Percentiles rank a stretch among this genome's conserved stretches.
phyloP scores from a whole-genome alignment of 2,797 vertebrate genomes.

The Acropternis orthonyx region DNA sequence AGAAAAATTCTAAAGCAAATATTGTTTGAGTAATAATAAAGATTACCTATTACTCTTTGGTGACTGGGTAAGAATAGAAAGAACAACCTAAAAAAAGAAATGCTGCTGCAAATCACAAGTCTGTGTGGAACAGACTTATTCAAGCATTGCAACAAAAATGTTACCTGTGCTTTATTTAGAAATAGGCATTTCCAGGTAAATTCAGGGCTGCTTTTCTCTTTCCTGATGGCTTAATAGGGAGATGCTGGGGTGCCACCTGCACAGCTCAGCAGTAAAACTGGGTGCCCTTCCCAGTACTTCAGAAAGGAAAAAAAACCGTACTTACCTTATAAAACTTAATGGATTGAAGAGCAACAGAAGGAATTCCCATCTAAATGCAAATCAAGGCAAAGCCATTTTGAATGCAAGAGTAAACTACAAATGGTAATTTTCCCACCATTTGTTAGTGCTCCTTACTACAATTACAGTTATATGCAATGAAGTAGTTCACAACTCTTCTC shows the following conservation, averaged over 20 bases:
- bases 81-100: background rate
- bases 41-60: background rate
- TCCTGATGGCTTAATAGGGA: background rate
- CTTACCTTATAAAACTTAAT: constrained; percentile 59
- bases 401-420: constrained; percentile 53
- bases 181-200: background rate
- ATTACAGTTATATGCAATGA: constrained; percentile 4
- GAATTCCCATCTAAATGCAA: constrained; percentile 83
- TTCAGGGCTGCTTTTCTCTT: background rate
- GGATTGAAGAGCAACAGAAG: constrained; percentile 64
- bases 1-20: background rate
- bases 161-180: constrained; percentile 24
- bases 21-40: background rate
- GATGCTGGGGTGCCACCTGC: background rate
- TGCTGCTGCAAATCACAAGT: background rate
- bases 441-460: constrained; percentile 2
- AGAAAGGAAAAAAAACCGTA: background rate
- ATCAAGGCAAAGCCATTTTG: constrained; percentile 54
- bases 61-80: background rate
- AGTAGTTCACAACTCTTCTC: background rate
- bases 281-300: constrained; percentile 50
- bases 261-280: background rate
- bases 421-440: constrained; percentile 66
- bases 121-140: background rate
- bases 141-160: background rate